These are phyloP conservation scores for Apus apus DNA, from an alignment of 2,113 vertebrate genomes.

Conservation along the genomic window DNA sequence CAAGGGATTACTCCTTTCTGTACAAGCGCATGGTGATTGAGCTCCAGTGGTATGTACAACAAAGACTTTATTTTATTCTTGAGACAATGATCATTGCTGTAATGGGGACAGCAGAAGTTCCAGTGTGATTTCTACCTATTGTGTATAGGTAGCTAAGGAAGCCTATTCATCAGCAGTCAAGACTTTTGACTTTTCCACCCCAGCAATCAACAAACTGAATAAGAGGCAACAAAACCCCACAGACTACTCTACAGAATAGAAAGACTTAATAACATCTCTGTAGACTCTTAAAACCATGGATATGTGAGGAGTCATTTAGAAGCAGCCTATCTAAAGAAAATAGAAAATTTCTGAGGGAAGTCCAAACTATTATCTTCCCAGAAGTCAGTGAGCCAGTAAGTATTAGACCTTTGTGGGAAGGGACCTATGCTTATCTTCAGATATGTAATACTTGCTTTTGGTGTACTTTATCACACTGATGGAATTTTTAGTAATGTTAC, in stretches of 20 bases:
- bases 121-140: neutral
- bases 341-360: constrained; percentile 23
- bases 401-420: constrained; percentile 60
- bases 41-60: neutral
- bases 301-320: constrained; percentile 47
- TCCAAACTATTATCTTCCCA: constrained; percentile 29
- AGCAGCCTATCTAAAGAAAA: constrained; percentile 34
- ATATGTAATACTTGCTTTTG: constrained; percentile 35
- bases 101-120: neutral
- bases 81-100: neutral
- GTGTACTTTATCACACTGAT: constrained; percentile 42
- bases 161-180: neutral
- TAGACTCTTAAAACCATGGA: constrained; percentile 62
- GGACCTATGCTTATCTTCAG: constrained; percentile 50
- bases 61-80: neutral
- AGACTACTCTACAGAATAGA: neutral
- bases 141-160: neutral
- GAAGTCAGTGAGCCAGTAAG: constrained; percentile 41
- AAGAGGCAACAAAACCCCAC: constrained; percentile 28
- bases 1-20: neutral
- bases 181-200: constrained; percentile 1
- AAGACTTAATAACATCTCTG: constrained; percentile 62
- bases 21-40: neutral
- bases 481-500: constrained; percentile 19
- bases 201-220: constrained; percentile 5